These are phyloP conservation scores for Phocides pigmalion DNA, from an alignment of 1,140 invertebrate species.

Conservation along the genomic window DNA sequence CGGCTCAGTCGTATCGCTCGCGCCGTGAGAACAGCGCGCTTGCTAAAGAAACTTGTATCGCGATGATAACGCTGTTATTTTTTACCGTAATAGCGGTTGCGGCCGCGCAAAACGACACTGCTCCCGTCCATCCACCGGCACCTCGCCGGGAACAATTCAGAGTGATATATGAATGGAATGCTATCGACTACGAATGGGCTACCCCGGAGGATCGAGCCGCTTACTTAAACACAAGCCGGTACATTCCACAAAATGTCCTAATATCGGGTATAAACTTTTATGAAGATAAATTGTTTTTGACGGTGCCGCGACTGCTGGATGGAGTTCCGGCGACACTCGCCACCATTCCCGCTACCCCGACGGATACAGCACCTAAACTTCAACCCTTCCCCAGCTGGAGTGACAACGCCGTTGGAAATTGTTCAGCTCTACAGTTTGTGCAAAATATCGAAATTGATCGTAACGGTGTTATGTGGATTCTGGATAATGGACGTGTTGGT, in stretches of 20 bases:
- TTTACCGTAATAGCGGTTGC: constrained; percentile 57
- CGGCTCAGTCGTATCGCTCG: constrained; percentile 61
- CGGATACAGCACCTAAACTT: constrained; percentile 84
- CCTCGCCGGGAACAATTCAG: constrained; percentile 77
- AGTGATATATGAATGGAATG: constrained; percentile 83
- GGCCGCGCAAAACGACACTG: constrained; percentile 59
- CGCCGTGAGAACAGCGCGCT: constrained; percentile 62
- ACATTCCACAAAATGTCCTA: constrained; percentile 86
- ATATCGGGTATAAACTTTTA: constrained; percentile 86
- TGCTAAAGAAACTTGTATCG: neutral
- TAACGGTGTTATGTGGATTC: constrained; percentile 88
- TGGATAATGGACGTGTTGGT: constrained; percentile 86
- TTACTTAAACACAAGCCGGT: constrained; percentile 79
- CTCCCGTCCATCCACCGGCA: constrained; percentile 41
- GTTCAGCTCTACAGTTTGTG: constrained; percentile 87
- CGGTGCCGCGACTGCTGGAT: constrained; percentile 86
- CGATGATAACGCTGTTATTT: constrained; percentile 61
- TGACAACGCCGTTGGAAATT: constrained; percentile 86
- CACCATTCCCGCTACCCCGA: constrained; percentile 83
- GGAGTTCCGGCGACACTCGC: constrained; percentile 88
- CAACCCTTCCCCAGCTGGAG: constrained; percentile 88
- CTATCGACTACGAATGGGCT: constrained; percentile 79
- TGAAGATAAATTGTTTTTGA: constrained; percentile 86
- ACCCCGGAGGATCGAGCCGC: constrained; percentile 63
- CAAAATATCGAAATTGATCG: constrained; percentile 89